phyloP scores from a whole-genome alignment of 2,888 invertebrate species.

The Apamea crenata region DNA sequence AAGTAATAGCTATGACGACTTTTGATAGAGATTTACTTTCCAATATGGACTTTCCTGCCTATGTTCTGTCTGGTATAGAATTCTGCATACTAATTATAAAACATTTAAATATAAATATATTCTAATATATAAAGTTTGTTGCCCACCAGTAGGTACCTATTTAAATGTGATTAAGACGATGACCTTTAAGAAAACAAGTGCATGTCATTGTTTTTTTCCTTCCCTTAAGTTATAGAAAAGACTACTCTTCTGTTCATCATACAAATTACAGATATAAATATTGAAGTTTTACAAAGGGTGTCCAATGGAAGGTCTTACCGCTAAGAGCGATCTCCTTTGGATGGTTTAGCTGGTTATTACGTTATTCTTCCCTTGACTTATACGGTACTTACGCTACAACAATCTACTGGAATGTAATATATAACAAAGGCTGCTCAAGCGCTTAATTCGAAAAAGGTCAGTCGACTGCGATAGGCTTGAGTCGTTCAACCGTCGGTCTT shows the following conservation, averaged over 20 bases:
- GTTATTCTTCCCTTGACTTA: not conserved
- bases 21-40: not conserved
- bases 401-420: slow-evolving; percentile 1
- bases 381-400: not conserved
- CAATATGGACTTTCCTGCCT: not conserved
- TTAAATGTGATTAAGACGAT: slow-evolving; percentile 31
- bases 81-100: too few species aligned
- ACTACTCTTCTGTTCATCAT: too few species aligned
- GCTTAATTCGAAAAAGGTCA: slow-evolving; percentile 51
- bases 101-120: too few species aligned
- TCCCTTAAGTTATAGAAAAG: not conserved
- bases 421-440: slow-evolving; percentile 29
- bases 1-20: not conserved
- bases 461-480: slow-evolving; percentile 24
- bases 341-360: too few species aligned
- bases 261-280: too few species aligned
- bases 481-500: slow-evolving; percentile 36
- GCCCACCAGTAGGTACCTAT: not conserved
- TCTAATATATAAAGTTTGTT: not conserved
- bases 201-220: slow-evolving; percentile 4
- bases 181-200: slow-evolving; percentile 23
- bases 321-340: too few species aligned
- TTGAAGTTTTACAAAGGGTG: too few species aligned
- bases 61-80: not conserved
- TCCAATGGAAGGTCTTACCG: too few species aligned